phyloP scores from a whole-genome alignment of 1,140 invertebrate genomes.

The Drosophila fuyamai region DNA sequence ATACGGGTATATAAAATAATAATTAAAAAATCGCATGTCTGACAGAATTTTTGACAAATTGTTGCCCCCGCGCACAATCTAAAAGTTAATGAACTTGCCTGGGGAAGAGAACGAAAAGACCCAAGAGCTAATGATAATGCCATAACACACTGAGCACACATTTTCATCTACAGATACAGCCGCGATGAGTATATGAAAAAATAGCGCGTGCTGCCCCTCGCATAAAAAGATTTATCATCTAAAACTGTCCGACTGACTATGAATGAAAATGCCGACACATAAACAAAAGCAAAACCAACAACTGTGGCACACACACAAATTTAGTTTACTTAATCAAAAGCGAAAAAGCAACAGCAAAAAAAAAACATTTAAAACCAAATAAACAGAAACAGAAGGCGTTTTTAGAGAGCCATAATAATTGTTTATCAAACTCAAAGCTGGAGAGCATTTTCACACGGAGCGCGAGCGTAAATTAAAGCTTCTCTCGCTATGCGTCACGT shows the following conservation, averaged over 20 bases:
- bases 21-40: slow-evolving; percentile 80
- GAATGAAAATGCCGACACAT: slow-evolving; percentile 76
- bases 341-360: slow-evolving; percentile 18
- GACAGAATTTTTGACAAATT: slow-evolving; percentile 78
- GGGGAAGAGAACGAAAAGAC: slow-evolving; percentile 34
- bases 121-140: slow-evolving; percentile 73
- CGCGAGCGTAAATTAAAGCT: slow-evolving; percentile 4
- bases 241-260: slow-evolving; percentile 58
- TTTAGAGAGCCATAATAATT: slow-evolving; percentile 64
- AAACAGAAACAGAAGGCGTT: slow-evolving; percentile 59
- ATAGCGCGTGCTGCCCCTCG: slow-evolving; percentile 54
- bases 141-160: slow-evolving; percentile 34
- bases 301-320: slow-evolving; percentile 30
- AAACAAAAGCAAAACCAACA: slow-evolving; percentile 46
- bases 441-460: slow-evolving; percentile 29
- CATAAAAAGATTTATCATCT: slow-evolving; percentile 66
- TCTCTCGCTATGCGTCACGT: slow-evolving; percentile 44
- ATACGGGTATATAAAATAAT: slow-evolving; percentile 49
- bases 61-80: slow-evolving; percentile 60
- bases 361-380: slow-evolving; percentile 61
- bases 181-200: slow-evolving; percentile 24
- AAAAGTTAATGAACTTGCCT: slow-evolving; percentile 79
- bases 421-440: slow-evolving; percentile 53
- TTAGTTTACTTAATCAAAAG: slow-evolving; percentile 41
- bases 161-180: slow-evolving; percentile 9